These are phyloP conservation scores for Drosophila willistoni DNA, from an alignment of 1,140 invertebrate species.

Conservation along the genomic window DNA sequence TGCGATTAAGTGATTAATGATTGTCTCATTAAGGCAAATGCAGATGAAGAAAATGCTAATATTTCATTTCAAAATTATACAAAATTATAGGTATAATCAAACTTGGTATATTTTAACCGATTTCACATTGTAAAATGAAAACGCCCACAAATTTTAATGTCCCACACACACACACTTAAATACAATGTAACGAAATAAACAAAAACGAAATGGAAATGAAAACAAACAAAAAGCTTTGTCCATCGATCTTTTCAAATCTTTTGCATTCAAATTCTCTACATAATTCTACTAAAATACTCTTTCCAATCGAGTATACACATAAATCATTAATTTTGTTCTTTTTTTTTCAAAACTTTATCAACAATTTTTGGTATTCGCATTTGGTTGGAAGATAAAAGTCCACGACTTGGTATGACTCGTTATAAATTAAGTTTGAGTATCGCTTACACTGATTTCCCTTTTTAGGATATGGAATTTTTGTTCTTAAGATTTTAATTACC, in stretches of 20 bases:
- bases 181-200: background rate
- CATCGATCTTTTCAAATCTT: background rate
- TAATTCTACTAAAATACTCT: no score
- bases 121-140: background rate
- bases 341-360: no score
- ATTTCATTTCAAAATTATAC: constrained; percentile 1
- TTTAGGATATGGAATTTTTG: no score
- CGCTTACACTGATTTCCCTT: no score
- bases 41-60: constrained; percentile 22
- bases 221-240: background rate
- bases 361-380: no score
- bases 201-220: background rate
- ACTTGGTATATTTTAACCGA: background rate
- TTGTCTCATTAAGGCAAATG: constrained; percentile 52
- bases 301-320: constrained; percentile 11
- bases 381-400: no score
- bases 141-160: background rate
- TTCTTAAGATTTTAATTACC: no score
- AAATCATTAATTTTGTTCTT: no score
- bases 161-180: background rate
- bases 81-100: constrained; percentile 1
- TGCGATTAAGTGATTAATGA: constrained; percentile 64
- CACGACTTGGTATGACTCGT: no score
- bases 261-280: no score
- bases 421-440: no score